Base-by-base conservation (phyloP, 1,140 invertebrate species). In the Parasteatoda tepidariorum region DNA sequence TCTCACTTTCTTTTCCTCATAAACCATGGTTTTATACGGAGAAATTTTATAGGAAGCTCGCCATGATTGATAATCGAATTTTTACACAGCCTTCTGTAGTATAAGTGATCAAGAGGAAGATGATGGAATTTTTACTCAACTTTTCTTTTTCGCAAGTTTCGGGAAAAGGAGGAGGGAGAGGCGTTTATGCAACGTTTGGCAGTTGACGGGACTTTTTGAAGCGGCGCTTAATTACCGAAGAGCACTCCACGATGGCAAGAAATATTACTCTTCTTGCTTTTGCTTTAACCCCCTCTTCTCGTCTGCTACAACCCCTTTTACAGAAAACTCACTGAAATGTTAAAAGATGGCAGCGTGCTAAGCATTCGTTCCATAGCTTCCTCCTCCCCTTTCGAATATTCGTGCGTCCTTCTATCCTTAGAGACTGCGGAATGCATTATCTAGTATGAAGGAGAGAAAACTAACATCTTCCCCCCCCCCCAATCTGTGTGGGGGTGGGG, bases 41-140 rank as follows among this genome's bases (percentile, higher is more conserved):
- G 61, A 2, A 13, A 28, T 15, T n/a, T 15, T 11, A 26, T 57
- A 22, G 57, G 61, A 15, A 3, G 55, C 4, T 26, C 55, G 24
- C 13, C 26, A 71, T 82, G 78, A 82, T 82, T 67, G 78, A 82
- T 82, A 82, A 82, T 82, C 78, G 78, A 82, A 82, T 82, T 64
- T 33, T 64, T 64, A 22, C 57, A 59, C n/a, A 15, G 55, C 26
- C 55, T 61, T 24, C 57, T 57, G 30, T 38, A 68, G 31, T 30
- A 64, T 79, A 79, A 79, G 76, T 79, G 78, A 48, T 70, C 78
- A 70, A 30, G 67, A 71, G 34, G 66, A 38, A n/a, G 55, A 31
- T 64, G 73, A 64, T 64, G 73, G 73, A 76, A 78, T 78, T 78
- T 78, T 78, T 78, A 61, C 11, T 34, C 64, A 18, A 67, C 31